Percentiles rank a stretch among this genome's conserved stretches.
Evolutionary conservation across 2,113 vertebrate genomes (phyloP).

Genomic region (Cricetomys ansorgei): DNA sequence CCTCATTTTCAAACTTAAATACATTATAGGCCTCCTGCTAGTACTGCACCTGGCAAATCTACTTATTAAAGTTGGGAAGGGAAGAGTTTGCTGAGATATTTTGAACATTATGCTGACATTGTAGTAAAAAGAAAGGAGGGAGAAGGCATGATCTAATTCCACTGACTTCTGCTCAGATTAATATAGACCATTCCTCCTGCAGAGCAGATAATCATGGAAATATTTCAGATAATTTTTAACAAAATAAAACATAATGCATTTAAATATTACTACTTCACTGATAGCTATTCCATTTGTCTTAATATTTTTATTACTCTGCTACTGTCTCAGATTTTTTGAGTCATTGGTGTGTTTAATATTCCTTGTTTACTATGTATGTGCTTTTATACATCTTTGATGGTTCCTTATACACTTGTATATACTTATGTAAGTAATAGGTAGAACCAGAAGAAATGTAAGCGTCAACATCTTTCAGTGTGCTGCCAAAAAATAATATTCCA

Average conservation of each 20-base stretch:
- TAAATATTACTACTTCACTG: constrained; percentile 66
- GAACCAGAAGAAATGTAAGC: neutral
- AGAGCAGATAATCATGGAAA: constrained; percentile 76
- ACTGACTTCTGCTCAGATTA: constrained; percentile 64
- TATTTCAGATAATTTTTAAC: constrained; percentile 74
- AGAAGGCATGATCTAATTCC: constrained; percentile 81
- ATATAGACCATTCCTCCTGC: constrained; percentile 73
- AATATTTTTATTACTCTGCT: constrained; percentile 53
- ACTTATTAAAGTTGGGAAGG: constrained; percentile 77
- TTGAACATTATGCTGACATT: constrained; percentile 81
- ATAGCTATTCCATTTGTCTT: constrained; percentile 51
- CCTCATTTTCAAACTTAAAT: constrained; percentile 82
- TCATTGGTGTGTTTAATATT: constrained; percentile 1
- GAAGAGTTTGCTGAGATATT: constrained; percentile 66
- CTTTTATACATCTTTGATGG: neutral
- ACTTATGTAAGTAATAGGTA: neutral
- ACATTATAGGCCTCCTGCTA: constrained; percentile 81
- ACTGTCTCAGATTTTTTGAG: constrained; percentile 65
- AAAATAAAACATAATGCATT: constrained; percentile 71
- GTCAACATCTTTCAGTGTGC: neutral
- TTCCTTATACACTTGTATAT: neutral
- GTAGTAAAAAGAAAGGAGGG: constrained; percentile 80
- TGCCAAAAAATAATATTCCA: neutral
- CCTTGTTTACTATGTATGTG: neutral
- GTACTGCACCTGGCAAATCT: constrained; percentile 85